Base-by-base conservation (phyloP, 2,797 vertebrate genomes). In the Peromyscus aztecus region DNA sequence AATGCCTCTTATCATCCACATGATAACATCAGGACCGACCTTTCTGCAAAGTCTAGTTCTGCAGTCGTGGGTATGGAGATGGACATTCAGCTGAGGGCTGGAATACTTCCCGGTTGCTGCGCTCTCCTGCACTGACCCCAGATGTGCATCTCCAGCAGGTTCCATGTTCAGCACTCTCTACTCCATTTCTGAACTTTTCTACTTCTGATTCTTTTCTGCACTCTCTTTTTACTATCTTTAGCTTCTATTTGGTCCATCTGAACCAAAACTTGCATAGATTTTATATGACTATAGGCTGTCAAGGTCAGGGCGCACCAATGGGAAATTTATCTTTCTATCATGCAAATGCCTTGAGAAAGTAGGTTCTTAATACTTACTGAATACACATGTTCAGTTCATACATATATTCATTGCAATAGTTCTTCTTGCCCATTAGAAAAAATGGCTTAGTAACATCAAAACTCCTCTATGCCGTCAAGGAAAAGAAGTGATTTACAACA, bases 401-500 rank as follows among this genome's bases (percentile, higher is more conserved):
- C 63, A 34, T n/a, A 94, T 78, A 95, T 52, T 94, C 49, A 43
- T 43, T 78, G 12, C 82, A 85, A 94, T 73, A 85, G 12, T 46
- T 52, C 90, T 84, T 96, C 89, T 81, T 69, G 76, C 37, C 24
- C 89, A 76, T 94, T 67, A 92, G 89, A 85, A 97, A 97, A 94
- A 90, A 34, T 27, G 90, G 49, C 61, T 92, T 82, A 83, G 52
- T 43, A 89, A 94, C 23, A 95, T 37, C 49, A 95, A 90, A 86
- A 94, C 75, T 96, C 31, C 78, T 89, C 82, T 69, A 59, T 6
- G 29, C 4, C 96, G 65, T 43, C 63, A 95, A 88, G 31, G n/a
- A 52, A 97, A 52, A 63, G 23, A 97, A 94, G 37, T 80, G 82
- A 1, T 63, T 76, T 82, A 89, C 1, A 91, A 96, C 85, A 89